phyloP scores from a whole-genome alignment of 1,140 invertebrate genomes.

The Dinoponera quadriceps region DNA sequence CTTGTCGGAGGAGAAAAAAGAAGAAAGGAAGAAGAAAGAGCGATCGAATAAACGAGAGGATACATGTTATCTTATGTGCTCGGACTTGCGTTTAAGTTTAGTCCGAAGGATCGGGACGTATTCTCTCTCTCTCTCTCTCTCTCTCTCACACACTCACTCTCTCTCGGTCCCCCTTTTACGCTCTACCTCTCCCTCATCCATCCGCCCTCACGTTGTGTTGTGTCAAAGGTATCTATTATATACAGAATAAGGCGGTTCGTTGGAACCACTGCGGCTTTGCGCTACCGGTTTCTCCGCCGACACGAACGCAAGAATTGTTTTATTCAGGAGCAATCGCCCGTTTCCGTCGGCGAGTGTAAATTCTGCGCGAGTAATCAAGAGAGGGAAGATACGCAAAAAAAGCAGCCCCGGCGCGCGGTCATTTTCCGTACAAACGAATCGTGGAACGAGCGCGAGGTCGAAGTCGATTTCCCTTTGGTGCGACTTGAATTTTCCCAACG shows the following conservation, averaged over 20 bases:
- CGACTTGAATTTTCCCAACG: not conserved
- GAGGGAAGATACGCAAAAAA: conserved; percentile 14
- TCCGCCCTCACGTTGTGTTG: no score
- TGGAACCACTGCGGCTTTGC: not conserved
- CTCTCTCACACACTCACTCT: no score
- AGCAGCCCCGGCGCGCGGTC: not conserved
- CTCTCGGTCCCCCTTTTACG: not conserved
- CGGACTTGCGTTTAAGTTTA: conserved; percentile 7
- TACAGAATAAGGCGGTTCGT: conserved; percentile 33
- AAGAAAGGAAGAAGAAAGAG: not conserved
- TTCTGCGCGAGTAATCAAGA: conserved; percentile 24
- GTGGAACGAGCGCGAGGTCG: not conserved
- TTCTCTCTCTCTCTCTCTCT: not conserved
- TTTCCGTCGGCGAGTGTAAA: conserved; percentile 14
- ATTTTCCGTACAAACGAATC: not conserved
- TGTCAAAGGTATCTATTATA: conserved; percentile 38
- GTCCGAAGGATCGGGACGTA: not conserved
- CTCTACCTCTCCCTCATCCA: no score
- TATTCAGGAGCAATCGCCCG: conserved; percentile 41
- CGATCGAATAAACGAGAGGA: conserved; percentile 1
- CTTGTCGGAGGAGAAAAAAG: no score
- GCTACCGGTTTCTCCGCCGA: not conserved
- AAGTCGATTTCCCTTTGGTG: not conserved
- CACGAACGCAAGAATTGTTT: conserved; percentile 29
- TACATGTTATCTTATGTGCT: not conserved